Evolutionary conservation across 2,113 vertebrate species (phyloP).

Genomic region (Pipa parva): DNA sequence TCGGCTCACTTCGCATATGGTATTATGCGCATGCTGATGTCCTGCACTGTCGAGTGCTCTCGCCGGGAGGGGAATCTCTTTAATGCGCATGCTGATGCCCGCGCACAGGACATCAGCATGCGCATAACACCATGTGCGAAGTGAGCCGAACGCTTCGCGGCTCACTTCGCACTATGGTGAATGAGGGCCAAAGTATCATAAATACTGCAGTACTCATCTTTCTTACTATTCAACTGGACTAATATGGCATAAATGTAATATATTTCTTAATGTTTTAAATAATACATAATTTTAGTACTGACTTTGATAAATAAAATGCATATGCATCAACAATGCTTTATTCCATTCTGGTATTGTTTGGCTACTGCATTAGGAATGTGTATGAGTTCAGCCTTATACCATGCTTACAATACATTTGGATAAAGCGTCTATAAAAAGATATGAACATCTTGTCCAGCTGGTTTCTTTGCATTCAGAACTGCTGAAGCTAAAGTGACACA

Average conservation of each 20-base stretch:
- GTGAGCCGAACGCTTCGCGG: no score
- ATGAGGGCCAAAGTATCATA: no score
- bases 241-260: not conserved
- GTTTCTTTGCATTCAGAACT: not conserved
- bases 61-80: no score
- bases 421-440: not conserved
- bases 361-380: not conserved
- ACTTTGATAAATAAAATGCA: constrained; percentile 38
- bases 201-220: no score
- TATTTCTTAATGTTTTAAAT: constrained; percentile 2
- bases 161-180: no score
- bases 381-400: not conserved
- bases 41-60: no score
- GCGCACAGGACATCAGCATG: not conserved
- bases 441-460: not conserved
- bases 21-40: no score
- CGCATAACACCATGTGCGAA: not conserved
- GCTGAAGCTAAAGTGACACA: not conserved
- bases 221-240: no score
- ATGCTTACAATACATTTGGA: not conserved
- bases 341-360: constrained; percentile 14
- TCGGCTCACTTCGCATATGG: no score
- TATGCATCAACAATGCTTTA: constrained; percentile 20
- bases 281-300: constrained; percentile 17
- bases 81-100: no score